Conservation (phyloP, 2,888 invertebrate genomes). For the Drosophila formosana region DNA sequence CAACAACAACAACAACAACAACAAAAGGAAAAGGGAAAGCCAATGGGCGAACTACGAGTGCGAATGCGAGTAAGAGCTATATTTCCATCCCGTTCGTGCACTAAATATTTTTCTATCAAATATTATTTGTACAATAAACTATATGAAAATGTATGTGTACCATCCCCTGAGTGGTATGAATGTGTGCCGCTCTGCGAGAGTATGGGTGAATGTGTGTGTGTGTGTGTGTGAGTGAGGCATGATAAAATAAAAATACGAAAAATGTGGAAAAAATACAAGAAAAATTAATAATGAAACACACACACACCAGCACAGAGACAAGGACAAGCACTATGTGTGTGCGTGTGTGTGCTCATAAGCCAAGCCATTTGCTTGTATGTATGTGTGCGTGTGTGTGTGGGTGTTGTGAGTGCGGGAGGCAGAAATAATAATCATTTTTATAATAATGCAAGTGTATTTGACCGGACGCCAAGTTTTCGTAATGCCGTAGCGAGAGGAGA, state of each 20-base stretch:
- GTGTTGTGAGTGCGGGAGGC: conserved; percentile 41
- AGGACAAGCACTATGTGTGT: conserved; percentile 59
- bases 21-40: conserved; percentile 42
- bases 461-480: conserved; percentile 56
- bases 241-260: conserved; percentile 81
- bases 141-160: conserved; percentile 43
- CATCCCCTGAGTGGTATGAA: conserved; percentile 59
- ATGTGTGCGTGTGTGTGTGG: conserved; percentile 6
- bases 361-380: conserved; percentile 39
- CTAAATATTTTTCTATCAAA: conserved; percentile 74
- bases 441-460: conserved; percentile 80
- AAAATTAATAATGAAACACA: conserved; percentile 81
- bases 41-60: conserved; percentile 51
- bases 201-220: conserved; percentile 35
- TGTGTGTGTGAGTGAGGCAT: conserved; percentile 48
- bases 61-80: conserved; percentile 13
- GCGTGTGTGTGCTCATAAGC: conserved; percentile 38
- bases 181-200: conserved; percentile 33
- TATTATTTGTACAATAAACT: conserved; percentile 74
- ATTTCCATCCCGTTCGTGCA: conserved; percentile 67
- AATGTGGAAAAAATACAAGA: conserved; percentile 77
- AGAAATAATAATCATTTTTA: conserved; percentile 76
- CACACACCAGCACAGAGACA: conserved; percentile 58
- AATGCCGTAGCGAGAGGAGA: conserved; percentile 11
- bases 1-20: conserved; percentile 14